Evolutionary conservation across 2,113 vertebrate genomes (phyloP).

Genomic region (Haemorhous mexicanus): DNA sequence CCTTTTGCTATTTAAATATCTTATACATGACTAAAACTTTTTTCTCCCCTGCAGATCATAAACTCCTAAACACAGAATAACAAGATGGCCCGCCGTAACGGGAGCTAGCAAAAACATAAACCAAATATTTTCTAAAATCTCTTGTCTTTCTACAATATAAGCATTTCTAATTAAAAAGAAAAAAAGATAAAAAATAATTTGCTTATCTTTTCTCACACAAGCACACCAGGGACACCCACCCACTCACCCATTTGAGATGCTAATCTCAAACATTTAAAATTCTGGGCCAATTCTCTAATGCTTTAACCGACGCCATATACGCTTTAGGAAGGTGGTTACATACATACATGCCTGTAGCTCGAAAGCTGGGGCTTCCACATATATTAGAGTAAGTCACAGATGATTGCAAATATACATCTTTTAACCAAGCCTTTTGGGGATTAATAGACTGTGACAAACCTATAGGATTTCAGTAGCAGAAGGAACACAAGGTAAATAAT

Average conservation of each 20-base stretch:
- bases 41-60: neutral
- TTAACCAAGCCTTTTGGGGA: constrained; percentile 64
- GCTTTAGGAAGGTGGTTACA: neutral
- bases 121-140: neutral
- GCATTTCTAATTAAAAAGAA: neutral
- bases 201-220: neutral
- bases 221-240: neutral
- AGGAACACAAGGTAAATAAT: constrained; percentile 36
- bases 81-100: neutral
- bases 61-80: neutral
- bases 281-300: neutral
- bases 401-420: constrained; percentile 56
- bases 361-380: constrained; percentile 7
- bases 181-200: neutral
- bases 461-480: constrained; percentile 38
- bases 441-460: constrained; percentile 51
- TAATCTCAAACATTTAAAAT: constrained; percentile 7
- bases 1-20: constrained; percentile 3
- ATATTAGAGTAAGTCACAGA: constrained; percentile 59
- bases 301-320: neutral
- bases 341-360: neutral
- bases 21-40: neutral
- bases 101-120: neutral
- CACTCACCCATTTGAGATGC: neutral
- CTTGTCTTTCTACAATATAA: neutral